A percentile compares a stretch with the other conserved stretches of the same genome.
phyloP scores from a whole-genome alignment of 2,888 invertebrate species.

The Dryobota labecula region DNA sequence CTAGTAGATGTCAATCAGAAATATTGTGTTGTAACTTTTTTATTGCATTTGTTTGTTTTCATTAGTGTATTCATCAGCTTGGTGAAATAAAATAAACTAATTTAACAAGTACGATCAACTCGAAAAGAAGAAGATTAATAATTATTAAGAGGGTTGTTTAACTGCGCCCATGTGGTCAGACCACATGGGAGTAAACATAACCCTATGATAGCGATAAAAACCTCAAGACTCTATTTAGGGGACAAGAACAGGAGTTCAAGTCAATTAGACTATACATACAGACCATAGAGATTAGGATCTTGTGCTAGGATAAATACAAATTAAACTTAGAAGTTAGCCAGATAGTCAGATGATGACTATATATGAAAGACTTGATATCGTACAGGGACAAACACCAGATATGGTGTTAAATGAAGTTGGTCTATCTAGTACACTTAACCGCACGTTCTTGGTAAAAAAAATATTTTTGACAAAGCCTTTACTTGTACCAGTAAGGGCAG shows the following conservation, averaged over 20 bases:
- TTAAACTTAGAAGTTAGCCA: background rate
- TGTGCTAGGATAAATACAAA: background rate
- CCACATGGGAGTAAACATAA: too few relatives aligned
- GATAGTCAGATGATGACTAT: background rate
- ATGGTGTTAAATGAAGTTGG: background rate
- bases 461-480: background rate
- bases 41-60: too few relatives aligned
- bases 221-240: background rate
- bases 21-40: too few relatives aligned
- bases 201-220: too few relatives aligned
- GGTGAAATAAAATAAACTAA: too few relatives aligned
- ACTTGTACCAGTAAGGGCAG: background rate
- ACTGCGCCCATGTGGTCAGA: background rate
- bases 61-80: too few relatives aligned
- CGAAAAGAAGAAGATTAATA: background rate
- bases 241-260: background rate
- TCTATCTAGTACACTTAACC: background rate
- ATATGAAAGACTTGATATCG: background rate
- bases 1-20: too few relatives aligned
- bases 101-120: background rate
- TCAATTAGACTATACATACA: background rate
- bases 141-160: background rate
- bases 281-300: background rate
- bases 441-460: too few relatives aligned
- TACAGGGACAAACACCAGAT: background rate